Evolutionary conservation across 2,888 invertebrate species (phyloP).

Genomic region (Brenthis ino): DNA sequence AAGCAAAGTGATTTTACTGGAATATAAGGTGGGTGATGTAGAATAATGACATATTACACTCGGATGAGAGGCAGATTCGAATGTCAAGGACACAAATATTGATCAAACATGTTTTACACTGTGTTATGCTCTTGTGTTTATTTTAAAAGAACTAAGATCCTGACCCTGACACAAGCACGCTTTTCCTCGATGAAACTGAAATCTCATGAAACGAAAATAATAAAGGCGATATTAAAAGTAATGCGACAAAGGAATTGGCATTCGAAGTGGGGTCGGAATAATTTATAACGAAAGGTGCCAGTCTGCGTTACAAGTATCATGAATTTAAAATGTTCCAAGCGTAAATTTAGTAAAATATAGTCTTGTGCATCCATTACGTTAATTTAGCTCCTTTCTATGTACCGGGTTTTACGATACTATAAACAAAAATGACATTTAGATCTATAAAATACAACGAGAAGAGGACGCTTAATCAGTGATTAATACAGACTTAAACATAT

Average conservation of each 20-base stretch:
- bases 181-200: constrained; percentile 2
- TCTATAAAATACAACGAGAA: constrained; percentile 27
- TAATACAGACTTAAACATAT: constrained; percentile 21
- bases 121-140: constrained; percentile 26
- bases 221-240: constrained; percentile 49
- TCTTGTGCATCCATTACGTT: constrained; percentile 25
- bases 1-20: constrained; percentile 41
- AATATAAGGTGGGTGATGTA: constrained; percentile 64
- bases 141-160: constrained; percentile 23
- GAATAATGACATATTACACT: constrained; percentile 55
- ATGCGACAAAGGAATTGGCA: constrained; percentile 61
- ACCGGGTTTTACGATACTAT: constrained; percentile 29
- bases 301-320: constrained; percentile 52
- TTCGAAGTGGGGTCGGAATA: constrained; percentile 60
- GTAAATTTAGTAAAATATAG: constrained; percentile 36
- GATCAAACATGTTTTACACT: constrained; percentile 57
- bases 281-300: constrained; percentile 70
- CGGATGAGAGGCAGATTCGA: constrained; percentile 52
- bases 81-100: constrained; percentile 79
- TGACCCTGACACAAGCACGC: constrained; percentile 36
- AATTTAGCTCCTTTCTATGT: constrained; percentile 32
- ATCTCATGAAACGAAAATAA: constrained; percentile 5
- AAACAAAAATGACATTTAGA: constrained; percentile 34
- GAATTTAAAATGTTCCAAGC: constrained; percentile 46
- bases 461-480: constrained; percentile 23